Evolutionary conservation across 2,888 invertebrate species (phyloP), one percentile per base, ranked within the genome.

Genomic region (Eustalomyia histrio): DNA sequence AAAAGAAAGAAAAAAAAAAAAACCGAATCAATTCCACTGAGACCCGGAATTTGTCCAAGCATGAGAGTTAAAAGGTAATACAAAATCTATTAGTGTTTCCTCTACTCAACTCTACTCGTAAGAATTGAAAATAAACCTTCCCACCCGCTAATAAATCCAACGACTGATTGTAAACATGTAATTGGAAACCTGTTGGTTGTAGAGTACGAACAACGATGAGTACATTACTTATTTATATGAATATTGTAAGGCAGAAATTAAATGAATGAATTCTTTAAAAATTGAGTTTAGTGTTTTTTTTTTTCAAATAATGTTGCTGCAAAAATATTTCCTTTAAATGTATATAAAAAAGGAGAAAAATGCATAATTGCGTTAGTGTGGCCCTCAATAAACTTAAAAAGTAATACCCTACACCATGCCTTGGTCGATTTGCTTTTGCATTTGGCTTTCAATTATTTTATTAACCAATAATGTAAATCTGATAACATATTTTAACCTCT

Each of bases 41-140:
- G 81, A 81, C 74, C 55, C 61, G 52, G 64, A 83, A 81, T 79
- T 79, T 76, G 68, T 68, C 78, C 72, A 83, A 67, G 76, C 83
- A 80, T 83, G 67, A 75, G 80, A 80, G 65, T 79, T 81, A 65
- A 81, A 80, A 80, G 79, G 79, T 83, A 83, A 83, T 83, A 81
- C 72, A 72, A 78, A 83, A 83, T 83, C 83, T 83, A 83, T 83
- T 83, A 83, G 79, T 79, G 74, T 74, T 80, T 76, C 78, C 76
- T 63, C 64, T 57, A 68, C 73, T 60, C 50, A 39, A 55, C 61
- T 60, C 50, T 47, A 55, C 17, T 72, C 53, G 35, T 63, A 63
- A 47, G 21, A 12, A 16, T 29, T 47, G 33, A 55, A 72, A 79
- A 60, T 61, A 57, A 76, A 69, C 73, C 68, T 68, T 33, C 39